Evolutionary conservation across 2,888 invertebrate genomes (phyloP).

Genomic region (Sminthurides aquaticus): DNA sequence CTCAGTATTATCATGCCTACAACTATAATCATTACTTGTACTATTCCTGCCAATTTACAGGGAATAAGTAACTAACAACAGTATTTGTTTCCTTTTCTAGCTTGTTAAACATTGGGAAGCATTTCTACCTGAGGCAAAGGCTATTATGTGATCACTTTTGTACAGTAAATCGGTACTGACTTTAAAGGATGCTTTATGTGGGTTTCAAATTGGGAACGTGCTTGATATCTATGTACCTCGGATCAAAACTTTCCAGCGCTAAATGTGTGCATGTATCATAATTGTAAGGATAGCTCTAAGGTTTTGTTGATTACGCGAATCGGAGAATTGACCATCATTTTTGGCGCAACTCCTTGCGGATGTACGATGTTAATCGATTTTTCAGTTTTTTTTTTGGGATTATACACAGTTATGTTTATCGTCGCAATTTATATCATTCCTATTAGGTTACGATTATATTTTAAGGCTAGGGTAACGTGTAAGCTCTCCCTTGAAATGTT

Average conservation of each 20-base stretch:
- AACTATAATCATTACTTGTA: background rate
- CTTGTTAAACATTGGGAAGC: conserved; percentile 91
- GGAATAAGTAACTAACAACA: background rate
- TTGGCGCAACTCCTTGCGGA: too few species aligned
- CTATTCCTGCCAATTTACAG: background rate
- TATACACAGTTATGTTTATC: too few species aligned
- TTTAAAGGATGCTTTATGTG: background rate
- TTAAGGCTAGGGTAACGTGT: too few species aligned
- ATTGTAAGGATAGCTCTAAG: too few species aligned
- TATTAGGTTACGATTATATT: too few species aligned
- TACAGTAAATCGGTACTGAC: background rate
- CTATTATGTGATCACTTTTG: conserved; percentile 63
- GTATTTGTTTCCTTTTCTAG: conserved; percentile 50
- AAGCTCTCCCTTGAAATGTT: too few species aligned
- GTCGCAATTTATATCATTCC: too few species aligned
- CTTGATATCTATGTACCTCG: conserved; percentile 18
- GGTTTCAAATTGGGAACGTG: background rate
- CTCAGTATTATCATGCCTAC: background rate
- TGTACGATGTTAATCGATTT: too few species aligned
- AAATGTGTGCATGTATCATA: background rate
- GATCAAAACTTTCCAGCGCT: background rate
- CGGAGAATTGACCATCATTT: too few species aligned
- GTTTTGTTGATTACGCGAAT: too few species aligned
- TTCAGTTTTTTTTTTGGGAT: too few species aligned
- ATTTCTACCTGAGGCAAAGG: conserved; percentile 89